Evolutionary conservation across 2,113 vertebrate genomes (phyloP).

Genomic region (Melozone crissalis): DNA sequence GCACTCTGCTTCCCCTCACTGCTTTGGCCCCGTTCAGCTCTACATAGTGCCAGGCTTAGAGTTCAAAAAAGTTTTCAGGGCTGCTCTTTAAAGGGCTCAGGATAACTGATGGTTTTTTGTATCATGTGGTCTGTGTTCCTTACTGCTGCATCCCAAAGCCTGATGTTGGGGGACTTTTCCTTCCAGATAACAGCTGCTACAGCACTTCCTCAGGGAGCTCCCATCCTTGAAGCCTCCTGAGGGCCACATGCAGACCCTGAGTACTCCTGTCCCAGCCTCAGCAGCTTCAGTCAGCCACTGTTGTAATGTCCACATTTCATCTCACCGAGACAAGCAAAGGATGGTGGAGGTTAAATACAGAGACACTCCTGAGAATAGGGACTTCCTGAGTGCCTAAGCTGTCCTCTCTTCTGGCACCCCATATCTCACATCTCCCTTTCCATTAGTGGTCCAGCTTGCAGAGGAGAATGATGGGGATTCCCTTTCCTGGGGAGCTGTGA

Average conservation of each 20-base stretch:
- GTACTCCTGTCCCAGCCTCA: neutral
- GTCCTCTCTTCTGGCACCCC: neutral
- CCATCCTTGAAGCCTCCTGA: neutral
- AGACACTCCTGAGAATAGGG: neutral
- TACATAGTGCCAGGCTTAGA: neutral
- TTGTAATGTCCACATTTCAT: accelerated
- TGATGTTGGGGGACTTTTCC: accelerated
- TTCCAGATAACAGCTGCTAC: accelerated
- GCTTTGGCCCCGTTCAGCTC: neutral
- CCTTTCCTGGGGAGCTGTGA: neutral
- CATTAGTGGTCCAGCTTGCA: neutral
- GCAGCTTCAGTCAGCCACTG: neutral
- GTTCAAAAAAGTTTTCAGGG: neutral
- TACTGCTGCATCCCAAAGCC: neutral
- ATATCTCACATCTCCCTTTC: neutral
- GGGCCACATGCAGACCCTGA: neutral
- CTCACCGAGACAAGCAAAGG: neutral
- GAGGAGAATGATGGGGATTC: neutral
- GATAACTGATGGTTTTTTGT: neutral
- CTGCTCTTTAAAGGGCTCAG: neutral
- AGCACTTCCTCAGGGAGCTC: neutral
- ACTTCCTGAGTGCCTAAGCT: neutral
- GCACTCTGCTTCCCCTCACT: neutral
- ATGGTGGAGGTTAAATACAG: neutral
- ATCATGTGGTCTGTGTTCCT: neutral